Base-by-base conservation (phyloP, 2,113 vertebrate species). In the Ardeotis arabs region DNA sequence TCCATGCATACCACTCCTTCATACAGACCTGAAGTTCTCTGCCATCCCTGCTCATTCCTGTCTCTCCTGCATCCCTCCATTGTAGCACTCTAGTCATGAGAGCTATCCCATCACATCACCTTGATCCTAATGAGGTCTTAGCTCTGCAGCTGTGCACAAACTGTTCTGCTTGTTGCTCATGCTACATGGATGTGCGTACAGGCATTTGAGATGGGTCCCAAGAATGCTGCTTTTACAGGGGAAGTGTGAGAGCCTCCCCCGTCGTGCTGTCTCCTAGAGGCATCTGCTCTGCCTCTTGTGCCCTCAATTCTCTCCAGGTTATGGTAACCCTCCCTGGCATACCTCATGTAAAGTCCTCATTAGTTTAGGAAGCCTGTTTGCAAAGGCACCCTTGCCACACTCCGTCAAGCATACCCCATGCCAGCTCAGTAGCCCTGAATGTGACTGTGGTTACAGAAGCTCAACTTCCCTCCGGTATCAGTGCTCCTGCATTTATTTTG, bases 31-130 rank as follows among this genome's bases (percentile, higher is more conserved):
- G 52, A 58, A 7, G 6, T 9, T 70, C 33, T 22, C 33, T 29
- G 49, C 8, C 11, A 18, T 35, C 9, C 21, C 33, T 33, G 28
- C 18, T 2, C 20, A 47, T 2, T 4, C 7, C 3, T 9, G 10
- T 33, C 58, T 83, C 39, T 53, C 29, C 31, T 45, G 12, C 24
- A 52, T 39, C 23, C 27, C 31, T 84, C 24, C 44, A 20, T 14
- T 35, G n/a, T 12, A 67, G 24, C n/a, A 39, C 13, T n/a, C 7
- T 3, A 39, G 29, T 28, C 37, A 35, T 15, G 3, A 84, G 31
- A 79, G 59, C 18, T 67, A 58, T 35, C 35, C 56, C 56, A 52
- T 7, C 33, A 33, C 27, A 53, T 37, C 27, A 55, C 16, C 55
- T 41, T 2, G 11, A 64, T 27, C 9, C 14, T 44, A 55, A 67